Conservation (phyloP, 2,797 vertebrate species). For the Mormyrus hasselquistii region DNA sequence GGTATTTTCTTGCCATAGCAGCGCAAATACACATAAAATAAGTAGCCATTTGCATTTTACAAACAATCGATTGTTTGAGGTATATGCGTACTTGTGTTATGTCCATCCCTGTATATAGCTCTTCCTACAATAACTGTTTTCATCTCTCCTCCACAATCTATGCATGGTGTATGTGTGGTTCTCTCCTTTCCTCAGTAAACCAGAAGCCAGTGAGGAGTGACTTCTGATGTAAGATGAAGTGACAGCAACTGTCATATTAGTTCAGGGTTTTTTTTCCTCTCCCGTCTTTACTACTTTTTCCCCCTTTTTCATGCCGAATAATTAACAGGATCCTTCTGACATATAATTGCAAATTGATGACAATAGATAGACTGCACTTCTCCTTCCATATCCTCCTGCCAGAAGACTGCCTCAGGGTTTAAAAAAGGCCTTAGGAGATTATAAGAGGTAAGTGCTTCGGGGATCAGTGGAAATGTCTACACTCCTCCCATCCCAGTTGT, state of each 20-base stretch:
- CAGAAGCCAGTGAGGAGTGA: not conserved
- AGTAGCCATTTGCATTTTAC: not conserved
- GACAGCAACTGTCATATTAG: slow-evolving; percentile 1
- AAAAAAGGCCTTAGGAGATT: not conserved
- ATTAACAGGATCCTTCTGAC: not conserved
- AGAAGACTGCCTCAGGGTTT: not conserved
- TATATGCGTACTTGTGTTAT: not conserved
- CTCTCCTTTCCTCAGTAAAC: not conserved
- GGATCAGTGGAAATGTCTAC: not conserved
- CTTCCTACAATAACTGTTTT: not conserved
- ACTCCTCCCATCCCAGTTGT: not conserved
- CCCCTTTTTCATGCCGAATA: not conserved
- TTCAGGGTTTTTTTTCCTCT: not conserved
- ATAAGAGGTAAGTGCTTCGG: not conserved
- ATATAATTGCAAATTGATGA: not conserved
- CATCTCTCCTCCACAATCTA: not conserved
- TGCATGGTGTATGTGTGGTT: not conserved
- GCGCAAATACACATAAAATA: not conserved
- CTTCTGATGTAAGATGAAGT: not conserved
- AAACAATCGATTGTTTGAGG: not conserved
- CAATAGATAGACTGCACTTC: not conserved
- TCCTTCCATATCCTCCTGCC: not conserved
- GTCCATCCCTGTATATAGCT: not conserved
- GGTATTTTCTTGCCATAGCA: not conserved
- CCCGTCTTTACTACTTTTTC: not conserved